Percentiles rank a stretch among this genome's conserved stretches.
Evolutionary conservation across 2,888 invertebrate species (phyloP).

Genomic region (Punctoribates punctum): DNA sequence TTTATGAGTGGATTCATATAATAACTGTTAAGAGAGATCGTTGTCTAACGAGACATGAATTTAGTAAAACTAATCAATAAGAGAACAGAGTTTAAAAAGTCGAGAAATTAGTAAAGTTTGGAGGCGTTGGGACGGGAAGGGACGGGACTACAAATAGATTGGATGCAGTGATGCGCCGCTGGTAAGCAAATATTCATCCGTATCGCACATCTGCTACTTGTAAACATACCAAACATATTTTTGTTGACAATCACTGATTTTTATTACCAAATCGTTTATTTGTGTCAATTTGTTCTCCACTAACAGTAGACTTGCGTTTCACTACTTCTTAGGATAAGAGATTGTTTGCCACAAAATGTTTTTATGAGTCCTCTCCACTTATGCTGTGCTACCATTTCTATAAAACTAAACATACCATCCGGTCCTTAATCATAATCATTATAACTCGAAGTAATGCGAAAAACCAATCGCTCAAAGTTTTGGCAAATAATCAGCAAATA

Average conservation of each 20-base stretch:
- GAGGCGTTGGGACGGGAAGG: slow-evolving; percentile 10
- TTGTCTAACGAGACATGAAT: slow-evolving; percentile 24
- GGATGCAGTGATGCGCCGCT: slow-evolving; percentile 21
- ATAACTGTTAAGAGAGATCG: slow-evolving; percentile 22
- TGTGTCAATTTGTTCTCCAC: slow-evolving; percentile 23
- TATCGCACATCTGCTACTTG: slow-evolving; percentile 32
- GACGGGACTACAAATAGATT: not conserved
- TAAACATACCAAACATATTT: slow-evolving; percentile 31
- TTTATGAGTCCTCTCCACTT: too few species aligned
- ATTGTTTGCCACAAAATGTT: too few species aligned
- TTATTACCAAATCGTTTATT: slow-evolving; percentile 32
- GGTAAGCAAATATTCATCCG: slow-evolving; percentile 20
- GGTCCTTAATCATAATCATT: too few species aligned
- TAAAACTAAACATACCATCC: too few species aligned
- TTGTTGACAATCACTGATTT: slow-evolving; percentile 27
- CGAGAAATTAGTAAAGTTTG: not conserved
- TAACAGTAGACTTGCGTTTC: not conserved
- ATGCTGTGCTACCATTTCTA: too few species aligned
- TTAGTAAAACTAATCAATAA: slow-evolving; percentile 30
- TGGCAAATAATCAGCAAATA: too few species aligned
- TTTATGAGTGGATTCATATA: slow-evolving; percentile 22
- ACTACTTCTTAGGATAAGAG: not conserved
- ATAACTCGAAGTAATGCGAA: too few species aligned
- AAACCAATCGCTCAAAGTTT: too few species aligned
- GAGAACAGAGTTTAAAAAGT: not conserved